A percentile compares a stretch with the other conserved stretches of the same genome.
Evolutionary conservation across 2,797 vertebrate species (phyloP).

Genomic region (Acanthurus lineatus): DNA sequence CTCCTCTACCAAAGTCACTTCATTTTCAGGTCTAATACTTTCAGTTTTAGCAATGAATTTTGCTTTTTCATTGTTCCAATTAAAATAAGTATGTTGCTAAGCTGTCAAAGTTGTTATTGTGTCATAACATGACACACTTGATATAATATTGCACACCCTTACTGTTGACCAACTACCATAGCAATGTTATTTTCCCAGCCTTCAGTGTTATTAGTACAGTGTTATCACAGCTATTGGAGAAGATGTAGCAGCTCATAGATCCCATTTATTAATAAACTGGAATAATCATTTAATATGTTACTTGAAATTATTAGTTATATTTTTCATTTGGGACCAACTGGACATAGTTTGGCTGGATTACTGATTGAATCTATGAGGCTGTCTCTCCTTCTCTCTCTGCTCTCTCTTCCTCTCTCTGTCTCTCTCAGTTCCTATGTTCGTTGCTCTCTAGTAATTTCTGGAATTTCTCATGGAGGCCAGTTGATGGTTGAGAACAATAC

Average conservation of each 20-base stretch:
- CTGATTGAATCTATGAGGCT: neutral
- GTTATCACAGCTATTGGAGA: too few relatives aligned
- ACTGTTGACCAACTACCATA: neutral
- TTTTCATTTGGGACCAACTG: neutral
- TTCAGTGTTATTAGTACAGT: neutral
- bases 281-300: neutral
- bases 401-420: slow-evolving; percentile 26
- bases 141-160: too few relatives aligned
- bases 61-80: neutral
- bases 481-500: slow-evolving; percentile 57
- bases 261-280: neutral
- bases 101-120: neutral
- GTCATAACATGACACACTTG: neutral
- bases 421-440: slow-evolving; percentile 42
- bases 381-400: neutral
- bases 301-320: slow-evolving; percentile 2
- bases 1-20: neutral
- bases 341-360: neutral
- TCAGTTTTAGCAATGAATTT: neutral
- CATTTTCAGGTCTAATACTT: neutral
- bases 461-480: slow-evolving; percentile 57
- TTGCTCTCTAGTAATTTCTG: slow-evolving; percentile 58
- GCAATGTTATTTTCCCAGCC: neutral
- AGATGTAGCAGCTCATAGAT: neutral
- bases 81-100: neutral